These are phyloP conservation scores for Omphaloscelis lunosa DNA, from an alignment of 2,888 invertebrate species.

Conservation along the genomic window DNA sequence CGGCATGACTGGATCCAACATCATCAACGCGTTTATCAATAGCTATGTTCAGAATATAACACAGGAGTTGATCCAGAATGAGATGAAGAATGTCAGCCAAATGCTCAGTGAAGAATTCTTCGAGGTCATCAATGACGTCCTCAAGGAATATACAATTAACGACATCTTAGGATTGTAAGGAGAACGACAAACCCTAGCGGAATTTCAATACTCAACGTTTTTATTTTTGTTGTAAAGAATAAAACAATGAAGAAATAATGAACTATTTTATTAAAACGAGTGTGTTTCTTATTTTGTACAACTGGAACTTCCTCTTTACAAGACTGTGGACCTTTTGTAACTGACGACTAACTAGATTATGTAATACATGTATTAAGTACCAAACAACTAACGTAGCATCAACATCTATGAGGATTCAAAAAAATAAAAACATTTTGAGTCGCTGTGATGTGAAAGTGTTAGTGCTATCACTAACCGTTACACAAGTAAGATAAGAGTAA, in stretches of 20 bases:
- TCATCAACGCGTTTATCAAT: conserved; percentile 78
- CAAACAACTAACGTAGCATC: no score
- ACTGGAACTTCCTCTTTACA: neutral
- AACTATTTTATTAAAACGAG: neutral
- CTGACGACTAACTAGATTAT: neutral
- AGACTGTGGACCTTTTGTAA: no score
- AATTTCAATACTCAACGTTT: conserved; percentile 38
- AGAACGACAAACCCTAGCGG: neutral
- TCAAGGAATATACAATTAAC: conserved; percentile 74
- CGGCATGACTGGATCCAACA: conserved; percentile 78
- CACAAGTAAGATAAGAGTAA: no score
- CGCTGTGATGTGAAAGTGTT: no score
- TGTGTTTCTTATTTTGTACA: neutral
- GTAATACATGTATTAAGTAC: no score
- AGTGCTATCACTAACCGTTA: no score
- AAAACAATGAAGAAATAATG: neutral
- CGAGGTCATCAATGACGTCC: conserved; percentile 75
- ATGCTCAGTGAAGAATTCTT: conserved; percentile 76
- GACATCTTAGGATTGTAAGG: conserved; percentile 70
- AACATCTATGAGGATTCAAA: no score
- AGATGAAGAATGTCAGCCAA: conserved; percentile 72
- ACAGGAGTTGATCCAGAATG: conserved; percentile 74
- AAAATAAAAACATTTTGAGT: no score
- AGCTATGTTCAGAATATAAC: conserved; percentile 73
- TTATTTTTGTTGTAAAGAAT: conserved; percentile 13